These are phyloP conservation scores for Bombyx mandarina DNA, from an alignment of 1,140 invertebrate genomes.

Conservation along the genomic window DNA sequence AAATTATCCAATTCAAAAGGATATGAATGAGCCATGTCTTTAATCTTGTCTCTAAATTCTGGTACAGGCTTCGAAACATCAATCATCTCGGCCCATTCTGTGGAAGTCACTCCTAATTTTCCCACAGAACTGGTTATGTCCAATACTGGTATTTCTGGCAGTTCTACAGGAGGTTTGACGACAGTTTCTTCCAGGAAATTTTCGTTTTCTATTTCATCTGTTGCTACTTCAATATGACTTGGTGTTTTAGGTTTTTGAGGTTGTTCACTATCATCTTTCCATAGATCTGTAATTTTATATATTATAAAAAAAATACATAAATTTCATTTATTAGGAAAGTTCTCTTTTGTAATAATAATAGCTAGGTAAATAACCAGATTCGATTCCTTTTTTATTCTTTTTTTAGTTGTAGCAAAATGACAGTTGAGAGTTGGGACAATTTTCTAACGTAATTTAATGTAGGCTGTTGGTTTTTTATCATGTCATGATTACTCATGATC, in stretches of 20 bases:
- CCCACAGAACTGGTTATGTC: slow-evolving; percentile 35
- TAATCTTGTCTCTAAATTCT: slow-evolving; percentile 87
- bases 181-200: slow-evolving; percentile 54
- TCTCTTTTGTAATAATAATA: no score
- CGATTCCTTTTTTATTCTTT: no score
- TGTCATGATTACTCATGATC: no score
- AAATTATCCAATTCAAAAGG: slow-evolving; percentile 97
- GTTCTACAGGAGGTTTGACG: slow-evolving; percentile 44
- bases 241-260: slow-evolving; percentile 23
- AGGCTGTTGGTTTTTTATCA: no score
- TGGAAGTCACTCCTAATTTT: slow-evolving; percentile 52
- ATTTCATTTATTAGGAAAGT: no score
- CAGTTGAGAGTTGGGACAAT: no score
- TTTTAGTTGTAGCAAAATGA: no score
- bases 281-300: slow-evolving; percentile 35
- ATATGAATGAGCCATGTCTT: slow-evolving; percentile 88
- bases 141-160: slow-evolving; percentile 56
- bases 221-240: slow-evolving; percentile 21
- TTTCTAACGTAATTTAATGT: no score
- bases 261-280: slow-evolving; percentile 51
- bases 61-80: slow-evolving; percentile 84
- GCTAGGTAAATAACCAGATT: no score
- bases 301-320: no score
- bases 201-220: slow-evolving; percentile 29
- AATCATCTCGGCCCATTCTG: slow-evolving; percentile 90